Percentiles rank a stretch among this genome's conserved stretches.
phyloP scores from a whole-genome alignment of 1,140 invertebrate genomes.

The Zophobas atratus region DNA sequence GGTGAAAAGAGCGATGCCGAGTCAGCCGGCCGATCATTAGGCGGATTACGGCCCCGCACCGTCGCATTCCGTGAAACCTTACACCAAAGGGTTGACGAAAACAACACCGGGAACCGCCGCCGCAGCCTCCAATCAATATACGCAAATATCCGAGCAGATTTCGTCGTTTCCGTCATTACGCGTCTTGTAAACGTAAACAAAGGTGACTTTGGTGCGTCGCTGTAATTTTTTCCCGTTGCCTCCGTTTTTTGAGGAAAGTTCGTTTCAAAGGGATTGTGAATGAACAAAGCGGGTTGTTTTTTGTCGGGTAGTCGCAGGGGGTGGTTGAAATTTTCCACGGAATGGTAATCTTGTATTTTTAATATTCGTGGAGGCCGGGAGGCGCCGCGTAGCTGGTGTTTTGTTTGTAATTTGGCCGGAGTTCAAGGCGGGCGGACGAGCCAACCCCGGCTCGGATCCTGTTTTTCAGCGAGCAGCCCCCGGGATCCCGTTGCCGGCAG shows the following conservation, averaged over 20 bases:
- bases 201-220: conserved; percentile 3
- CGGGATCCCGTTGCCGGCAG: conserved; percentile 69
- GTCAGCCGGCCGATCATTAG: conserved; percentile 63
- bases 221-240: background rate
- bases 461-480: conserved; percentile 64
- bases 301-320: conserved; percentile 10
- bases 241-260: background rate
- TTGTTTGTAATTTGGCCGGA: conserved; percentile 66
- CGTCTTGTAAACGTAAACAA: background rate
- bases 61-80: conserved; percentile 60
- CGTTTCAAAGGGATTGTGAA: background rate
- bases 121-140: conserved; percentile 34
- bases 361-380: conserved; percentile 46
- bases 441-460: conserved; percentile 60
- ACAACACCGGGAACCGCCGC: conserved; percentile 54
- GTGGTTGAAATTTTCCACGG: conserved; percentile 33
- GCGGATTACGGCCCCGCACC: conserved; percentile 59
- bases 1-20: conserved; percentile 53
- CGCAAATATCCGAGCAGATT: too few species aligned
- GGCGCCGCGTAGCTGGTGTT: conserved; percentile 58
- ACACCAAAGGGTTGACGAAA: conserved; percentile 62
- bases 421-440: conserved; percentile 53
- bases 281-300: conserved; percentile 39
- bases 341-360: conserved; percentile 46
- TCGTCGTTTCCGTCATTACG: background rate